These are phyloP conservation scores for Luehdorfia chinensis DNA, from an alignment of 1,140 invertebrate species.

Conservation along the genomic window DNA sequence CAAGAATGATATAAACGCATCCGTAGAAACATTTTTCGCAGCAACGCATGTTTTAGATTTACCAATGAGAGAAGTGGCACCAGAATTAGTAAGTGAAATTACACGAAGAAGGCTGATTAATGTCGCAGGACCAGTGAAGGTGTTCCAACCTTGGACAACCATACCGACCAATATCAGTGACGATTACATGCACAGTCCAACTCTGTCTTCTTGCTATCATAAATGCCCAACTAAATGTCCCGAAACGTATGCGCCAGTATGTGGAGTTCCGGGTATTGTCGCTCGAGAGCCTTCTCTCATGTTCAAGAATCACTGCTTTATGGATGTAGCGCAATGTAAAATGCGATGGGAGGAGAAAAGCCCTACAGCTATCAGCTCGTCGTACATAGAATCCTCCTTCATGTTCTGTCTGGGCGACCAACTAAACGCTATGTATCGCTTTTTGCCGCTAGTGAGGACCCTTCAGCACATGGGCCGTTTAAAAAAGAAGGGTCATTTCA, in stretches of 20 bases:
- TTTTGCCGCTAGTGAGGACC: constrained; percentile 49
- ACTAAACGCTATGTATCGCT: constrained; percentile 42
- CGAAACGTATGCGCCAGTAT: constrained; percentile 54
- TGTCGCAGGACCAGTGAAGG: constrained; percentile 38
- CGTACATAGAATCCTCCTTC: constrained; percentile 50
- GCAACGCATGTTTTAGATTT: constrained; percentile 50
- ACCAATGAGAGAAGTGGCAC: constrained; percentile 39
- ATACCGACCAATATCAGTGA: constrained; percentile 43
- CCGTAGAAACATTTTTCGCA: constrained; percentile 53
- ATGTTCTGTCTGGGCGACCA: constrained; percentile 56
- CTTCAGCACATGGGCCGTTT: constrained; percentile 56
- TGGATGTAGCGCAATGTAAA: constrained; percentile 64
- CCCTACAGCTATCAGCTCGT: constrained; percentile 35
- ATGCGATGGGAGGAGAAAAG: constrained; percentile 52
- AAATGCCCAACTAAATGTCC: constrained; percentile 60
- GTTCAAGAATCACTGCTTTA: constrained; percentile 64
- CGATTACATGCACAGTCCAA: constrained; percentile 46
- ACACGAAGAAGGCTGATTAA: constrained; percentile 38
- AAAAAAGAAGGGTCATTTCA: constrained; percentile 46
- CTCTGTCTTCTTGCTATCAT: constrained; percentile 51
- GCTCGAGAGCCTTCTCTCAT: constrained; percentile 45
- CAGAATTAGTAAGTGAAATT: constrained; percentile 20
- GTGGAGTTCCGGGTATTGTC: constrained; percentile 37
- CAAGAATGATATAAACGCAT: constrained; percentile 43
- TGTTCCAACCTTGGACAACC: constrained; percentile 44